Percentiles rank a stretch among this genome's conserved stretches.
phyloP scores from a whole-genome alignment of 30 jellyfish, hydroid and myxozoan genomes.

The Cassiopea andromeda region DNA sequence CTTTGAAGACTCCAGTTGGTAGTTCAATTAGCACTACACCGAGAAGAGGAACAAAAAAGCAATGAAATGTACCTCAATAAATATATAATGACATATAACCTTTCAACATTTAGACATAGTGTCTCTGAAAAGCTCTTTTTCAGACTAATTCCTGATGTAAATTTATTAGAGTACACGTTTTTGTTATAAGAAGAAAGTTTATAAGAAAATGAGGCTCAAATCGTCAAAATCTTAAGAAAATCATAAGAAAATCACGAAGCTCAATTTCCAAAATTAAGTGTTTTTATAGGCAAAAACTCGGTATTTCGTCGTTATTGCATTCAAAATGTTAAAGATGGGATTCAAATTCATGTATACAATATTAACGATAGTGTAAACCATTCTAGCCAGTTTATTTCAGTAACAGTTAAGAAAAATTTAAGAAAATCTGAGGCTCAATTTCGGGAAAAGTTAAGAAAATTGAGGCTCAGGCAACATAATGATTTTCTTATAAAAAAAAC shows the following conservation, averaged over 20 bases:
- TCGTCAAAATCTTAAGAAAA: neutral
- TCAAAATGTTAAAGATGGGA: neutral
- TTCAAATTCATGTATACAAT: too few species aligned
- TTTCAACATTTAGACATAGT: too few species aligned
- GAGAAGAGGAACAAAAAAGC: slow-evolving; percentile 79
- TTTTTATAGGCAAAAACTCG: neutral
- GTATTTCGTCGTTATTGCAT: neutral
- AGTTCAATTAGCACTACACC: slow-evolving; percentile 77
- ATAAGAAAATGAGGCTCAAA: slow-evolving; percentile 19
- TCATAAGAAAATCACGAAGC: neutral
- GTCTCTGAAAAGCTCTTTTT: too few species aligned
- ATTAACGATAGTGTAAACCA: too few species aligned
- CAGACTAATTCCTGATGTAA: too few species aligned
- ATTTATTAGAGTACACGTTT: neutral
- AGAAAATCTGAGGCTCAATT: too few species aligned
- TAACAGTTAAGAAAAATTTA: too few species aligned
- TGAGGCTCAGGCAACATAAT: too few species aligned
- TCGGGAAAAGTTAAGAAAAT: too few species aligned
- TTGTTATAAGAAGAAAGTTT: neutral
- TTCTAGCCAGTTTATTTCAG: too few species aligned
- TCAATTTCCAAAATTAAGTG: neutral
- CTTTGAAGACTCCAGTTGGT: slow-evolving; percentile 72
- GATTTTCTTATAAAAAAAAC: too few species aligned
- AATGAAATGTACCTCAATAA: neutral
- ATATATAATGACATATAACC: neutral